phyloP scores from a whole-genome alignment of 1,140 invertebrate genomes.

The Panagrolaimus sp. region DNA sequence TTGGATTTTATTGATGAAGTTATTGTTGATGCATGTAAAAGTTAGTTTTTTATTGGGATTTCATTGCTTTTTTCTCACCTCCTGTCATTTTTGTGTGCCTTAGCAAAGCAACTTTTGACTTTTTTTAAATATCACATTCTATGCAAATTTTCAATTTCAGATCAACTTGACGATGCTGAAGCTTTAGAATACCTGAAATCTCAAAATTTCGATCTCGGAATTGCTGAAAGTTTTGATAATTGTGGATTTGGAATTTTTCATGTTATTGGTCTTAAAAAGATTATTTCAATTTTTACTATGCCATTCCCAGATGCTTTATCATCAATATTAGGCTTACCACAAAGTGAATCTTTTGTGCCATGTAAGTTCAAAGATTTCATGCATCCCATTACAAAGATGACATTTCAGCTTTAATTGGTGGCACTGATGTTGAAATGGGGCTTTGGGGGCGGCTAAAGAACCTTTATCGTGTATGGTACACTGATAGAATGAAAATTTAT shows the following conservation, averaged over 20 bases:
- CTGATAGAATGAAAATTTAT: background rate
- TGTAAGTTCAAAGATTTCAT: too few relatives aligned
- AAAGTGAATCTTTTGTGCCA: background rate
- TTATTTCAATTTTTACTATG: background rate
- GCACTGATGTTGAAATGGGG: background rate
- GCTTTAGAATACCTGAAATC: background rate
- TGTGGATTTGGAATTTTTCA: conserved; percentile 7
- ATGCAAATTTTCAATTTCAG: background rate
- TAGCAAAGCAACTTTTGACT: too few relatives aligned
- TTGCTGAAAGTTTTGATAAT: background rate
- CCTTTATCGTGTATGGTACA: background rate
- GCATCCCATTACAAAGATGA: too few relatives aligned
- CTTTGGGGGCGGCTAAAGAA: background rate
- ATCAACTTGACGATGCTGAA: background rate
- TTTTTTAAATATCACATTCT: too few relatives aligned
- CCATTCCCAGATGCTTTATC: background rate
- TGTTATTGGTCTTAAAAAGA: background rate
- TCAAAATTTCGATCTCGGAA: background rate
- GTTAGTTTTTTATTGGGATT: background rate
- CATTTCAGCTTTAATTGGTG: too few relatives aligned
- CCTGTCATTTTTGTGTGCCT: too few relatives aligned
- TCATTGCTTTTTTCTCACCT: too few relatives aligned
- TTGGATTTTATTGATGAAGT: background rate
- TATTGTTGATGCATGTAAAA: background rate
- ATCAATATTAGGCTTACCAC: background rate